Conservation (phyloP, 2,888 invertebrate species). For the Nesidiocoris tenuis region DNA sequence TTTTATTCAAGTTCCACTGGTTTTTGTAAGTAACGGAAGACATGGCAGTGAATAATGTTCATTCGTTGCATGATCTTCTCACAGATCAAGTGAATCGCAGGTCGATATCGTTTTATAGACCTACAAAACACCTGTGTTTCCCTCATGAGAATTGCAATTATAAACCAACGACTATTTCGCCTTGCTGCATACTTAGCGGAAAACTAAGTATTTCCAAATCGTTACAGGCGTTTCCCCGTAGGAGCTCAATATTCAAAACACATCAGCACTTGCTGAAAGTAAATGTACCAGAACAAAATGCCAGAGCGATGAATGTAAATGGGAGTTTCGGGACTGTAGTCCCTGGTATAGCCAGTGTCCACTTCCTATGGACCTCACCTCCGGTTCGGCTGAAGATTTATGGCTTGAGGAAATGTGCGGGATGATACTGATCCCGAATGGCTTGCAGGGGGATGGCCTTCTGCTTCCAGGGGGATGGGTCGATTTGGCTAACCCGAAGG, state of each 20-base stretch:
- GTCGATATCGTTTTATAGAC: too few relatives aligned
- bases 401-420: not conserved
- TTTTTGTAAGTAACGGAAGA: too few relatives aligned
- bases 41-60: too few relatives aligned
- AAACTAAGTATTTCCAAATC: too few relatives aligned
- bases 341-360: not conserved
- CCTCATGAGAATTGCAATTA: too few relatives aligned
- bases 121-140: too few relatives aligned
- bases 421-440: not conserved
- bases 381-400: not conserved
- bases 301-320: not conserved
- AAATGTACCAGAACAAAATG: not conserved
- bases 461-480: not conserved
- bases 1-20: too few relatives aligned
- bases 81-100: too few relatives aligned
- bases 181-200: too few relatives aligned
- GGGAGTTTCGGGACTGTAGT: not conserved
- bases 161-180: too few relatives aligned
- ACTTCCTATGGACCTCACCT: not conserved
- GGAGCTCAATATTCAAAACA: not conserved
- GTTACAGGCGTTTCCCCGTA: too few relatives aligned
- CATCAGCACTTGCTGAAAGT: not conserved
- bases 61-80: too few relatives aligned
- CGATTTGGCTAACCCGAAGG: not conserved
- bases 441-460: not conserved